These are phyloP conservation scores for Romanogobio albipinnatus DNA, from an alignment of 2,113 vertebrate species.

Conservation along the genomic window DNA sequence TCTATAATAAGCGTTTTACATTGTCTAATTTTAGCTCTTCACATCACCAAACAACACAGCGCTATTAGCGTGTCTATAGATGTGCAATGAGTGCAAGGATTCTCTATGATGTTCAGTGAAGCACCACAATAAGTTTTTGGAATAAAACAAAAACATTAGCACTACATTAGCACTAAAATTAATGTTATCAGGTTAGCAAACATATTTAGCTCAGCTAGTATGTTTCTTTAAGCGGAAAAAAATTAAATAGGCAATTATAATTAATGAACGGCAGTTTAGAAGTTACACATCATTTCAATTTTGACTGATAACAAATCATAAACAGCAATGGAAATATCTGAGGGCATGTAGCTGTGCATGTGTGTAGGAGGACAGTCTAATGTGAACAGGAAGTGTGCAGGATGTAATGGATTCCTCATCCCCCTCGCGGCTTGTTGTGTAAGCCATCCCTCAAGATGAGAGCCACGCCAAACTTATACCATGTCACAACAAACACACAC, in stretches of 20 bases:
- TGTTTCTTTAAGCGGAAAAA: background rate
- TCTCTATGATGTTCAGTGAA: no score
- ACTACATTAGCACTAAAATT: background rate
- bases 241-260: background rate
- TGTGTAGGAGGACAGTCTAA: conserved; percentile 58
- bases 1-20: no score
- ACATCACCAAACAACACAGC: no score
- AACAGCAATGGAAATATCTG: background rate
- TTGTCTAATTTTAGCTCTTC: no score
- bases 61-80: no score
- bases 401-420: conserved; percentile 59
- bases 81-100: no score
- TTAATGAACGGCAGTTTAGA: background rate
- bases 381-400: conserved; percentile 60
- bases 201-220: background rate
- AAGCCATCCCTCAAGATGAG: conserved; percentile 42
- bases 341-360: background rate
- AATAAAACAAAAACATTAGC: no score
- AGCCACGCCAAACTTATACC: conserved; percentile 5
- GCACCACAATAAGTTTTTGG: no score
- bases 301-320: background rate
- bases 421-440: conserved; percentile 45
- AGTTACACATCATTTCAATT: conserved; percentile 9
- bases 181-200: background rate
- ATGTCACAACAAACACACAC: conserved; percentile 35